phyloP scores from a whole-genome alignment of 2,888 invertebrate genomes.

The Augochlorella aurata region DNA sequence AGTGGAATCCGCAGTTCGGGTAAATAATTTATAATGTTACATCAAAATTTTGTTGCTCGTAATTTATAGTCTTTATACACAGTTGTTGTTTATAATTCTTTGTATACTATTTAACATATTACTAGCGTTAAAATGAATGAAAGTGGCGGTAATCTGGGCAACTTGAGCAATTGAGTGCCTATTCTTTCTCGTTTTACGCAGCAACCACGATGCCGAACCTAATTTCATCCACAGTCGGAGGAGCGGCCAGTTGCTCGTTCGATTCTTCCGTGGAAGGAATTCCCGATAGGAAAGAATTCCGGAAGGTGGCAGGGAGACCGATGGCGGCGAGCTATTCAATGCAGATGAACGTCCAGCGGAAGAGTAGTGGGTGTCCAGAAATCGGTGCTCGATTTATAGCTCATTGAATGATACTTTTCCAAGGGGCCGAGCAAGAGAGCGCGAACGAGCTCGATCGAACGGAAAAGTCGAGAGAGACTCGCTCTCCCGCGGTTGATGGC shows the following conservation, averaged over 20 bases:
- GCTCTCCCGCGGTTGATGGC: slow-evolving; percentile 47
- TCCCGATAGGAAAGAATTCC: background rate
- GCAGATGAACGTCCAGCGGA: slow-evolving; percentile 47
- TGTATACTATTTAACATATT: too few species aligned
- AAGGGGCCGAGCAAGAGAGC: background rate
- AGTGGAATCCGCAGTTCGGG: too few species aligned
- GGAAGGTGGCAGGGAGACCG: background rate
- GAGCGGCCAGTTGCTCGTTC: background rate
- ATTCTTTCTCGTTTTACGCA: too few species aligned
- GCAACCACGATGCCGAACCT: background rate
- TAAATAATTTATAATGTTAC: too few species aligned
- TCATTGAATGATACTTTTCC: slow-evolving; percentile 42
- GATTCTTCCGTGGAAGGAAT: background rate
- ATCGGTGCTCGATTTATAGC: slow-evolving; percentile 49
- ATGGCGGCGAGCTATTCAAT: slow-evolving; percentile 32
- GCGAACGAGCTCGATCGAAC: slow-evolving; percentile 20
- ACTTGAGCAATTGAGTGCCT: too few species aligned
- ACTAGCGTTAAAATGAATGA: too few species aligned
- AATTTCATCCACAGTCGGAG: background rate
- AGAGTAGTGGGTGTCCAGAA: slow-evolving; percentile 51
- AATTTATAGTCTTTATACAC: too few species aligned
- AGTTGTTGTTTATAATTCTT: too few species aligned
- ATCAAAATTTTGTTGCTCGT: too few species aligned
- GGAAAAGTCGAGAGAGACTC: slow-evolving; percentile 53
- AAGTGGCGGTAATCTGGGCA: too few species aligned